Conservation (phyloP, 1,140 invertebrate genomes). For the Drosophila ercepeae region DNA sequence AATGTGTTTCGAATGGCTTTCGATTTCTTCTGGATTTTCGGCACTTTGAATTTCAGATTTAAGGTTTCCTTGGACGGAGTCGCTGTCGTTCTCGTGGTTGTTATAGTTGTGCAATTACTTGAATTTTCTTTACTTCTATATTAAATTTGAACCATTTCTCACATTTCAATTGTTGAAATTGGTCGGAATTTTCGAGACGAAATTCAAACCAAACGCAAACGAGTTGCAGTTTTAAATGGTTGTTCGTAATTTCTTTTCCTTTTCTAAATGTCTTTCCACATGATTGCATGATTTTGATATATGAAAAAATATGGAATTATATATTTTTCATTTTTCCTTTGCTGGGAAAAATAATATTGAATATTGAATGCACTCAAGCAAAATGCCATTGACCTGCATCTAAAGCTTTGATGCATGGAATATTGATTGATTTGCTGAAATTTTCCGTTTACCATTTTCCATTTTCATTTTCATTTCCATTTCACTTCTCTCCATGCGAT, state of each 20-base stretch:
- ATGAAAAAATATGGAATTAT: slow-evolving; percentile 41
- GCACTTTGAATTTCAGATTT: slow-evolving; percentile 83
- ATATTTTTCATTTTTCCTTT: slow-evolving; percentile 12
- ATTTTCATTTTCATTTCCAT: slow-evolving; percentile 42
- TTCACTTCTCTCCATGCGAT: slow-evolving; percentile 22
- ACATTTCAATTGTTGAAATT: background rate
- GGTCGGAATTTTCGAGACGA: background rate
- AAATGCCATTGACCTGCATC: slow-evolving; percentile 66
- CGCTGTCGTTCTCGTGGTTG: slow-evolving; percentile 41
- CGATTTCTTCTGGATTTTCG: slow-evolving; percentile 81
- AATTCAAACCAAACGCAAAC: slow-evolving; percentile 1
- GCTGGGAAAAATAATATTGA: slow-evolving; percentile 49
- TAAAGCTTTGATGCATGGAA: slow-evolving; percentile 52
- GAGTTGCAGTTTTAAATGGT: slow-evolving; percentile 20
- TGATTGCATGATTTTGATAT: slow-evolving; percentile 66
- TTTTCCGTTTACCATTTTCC: slow-evolving; percentile 46
- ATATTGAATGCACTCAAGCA: slow-evolving; percentile 50
- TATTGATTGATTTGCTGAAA: slow-evolving; percentile 69
- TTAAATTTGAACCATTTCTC: background rate
- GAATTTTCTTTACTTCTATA: too few species aligned
- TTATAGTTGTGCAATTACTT: slow-evolving; percentile 52
- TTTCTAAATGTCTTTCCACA: slow-evolving; percentile 52
- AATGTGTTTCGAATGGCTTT: slow-evolving; percentile 82
- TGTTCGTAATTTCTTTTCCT: slow-evolving; percentile 17
- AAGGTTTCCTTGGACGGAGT: slow-evolving; percentile 79